A percentile compares a stretch with the other conserved stretches of the same genome.
Conservation (phyloP, 2,797 vertebrate species). For the Delichon dasypus region DNA sequence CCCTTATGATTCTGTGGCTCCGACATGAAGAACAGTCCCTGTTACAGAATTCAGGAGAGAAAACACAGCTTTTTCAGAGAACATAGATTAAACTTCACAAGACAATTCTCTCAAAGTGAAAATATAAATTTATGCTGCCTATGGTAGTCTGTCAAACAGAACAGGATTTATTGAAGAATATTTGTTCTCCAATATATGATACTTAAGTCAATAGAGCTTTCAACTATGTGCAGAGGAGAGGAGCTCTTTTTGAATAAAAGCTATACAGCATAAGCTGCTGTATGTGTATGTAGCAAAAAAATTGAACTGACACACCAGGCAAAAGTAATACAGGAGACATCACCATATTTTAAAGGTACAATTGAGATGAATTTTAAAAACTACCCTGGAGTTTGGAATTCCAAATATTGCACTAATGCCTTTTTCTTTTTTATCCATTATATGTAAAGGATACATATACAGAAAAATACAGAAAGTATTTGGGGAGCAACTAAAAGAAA, state of each 20-base stretch:
- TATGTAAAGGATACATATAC: not conserved
- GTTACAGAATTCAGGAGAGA: not conserved
- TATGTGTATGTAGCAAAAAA: not conserved
- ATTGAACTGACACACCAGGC: not conserved
- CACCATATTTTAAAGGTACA: not conserved
- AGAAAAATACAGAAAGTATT: not conserved
- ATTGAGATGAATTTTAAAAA: not conserved
- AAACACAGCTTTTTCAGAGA: not conserved
- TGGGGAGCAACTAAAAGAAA: constrained; percentile 54
- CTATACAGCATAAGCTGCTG: not conserved
- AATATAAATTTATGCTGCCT: not conserved
- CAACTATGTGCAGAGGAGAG: not conserved
- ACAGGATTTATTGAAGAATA: not conserved
- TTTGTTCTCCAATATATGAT: not conserved
- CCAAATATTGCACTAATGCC: not conserved
- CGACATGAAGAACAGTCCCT: not conserved
- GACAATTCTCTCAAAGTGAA: not conserved
- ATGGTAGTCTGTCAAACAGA: not conserved
- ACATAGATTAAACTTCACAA: not conserved
- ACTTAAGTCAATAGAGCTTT: not conserved
- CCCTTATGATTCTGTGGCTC: not conserved
- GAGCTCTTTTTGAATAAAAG: not conserved
- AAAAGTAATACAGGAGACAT: not conserved
- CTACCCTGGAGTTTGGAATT: not conserved
- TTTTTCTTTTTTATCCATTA: not conserved